Evolutionary conservation across 2,888 invertebrate species (phyloP), one percentile per base, ranked within the genome.

Genomic region (Synanthedon myopaeformis): DNA sequence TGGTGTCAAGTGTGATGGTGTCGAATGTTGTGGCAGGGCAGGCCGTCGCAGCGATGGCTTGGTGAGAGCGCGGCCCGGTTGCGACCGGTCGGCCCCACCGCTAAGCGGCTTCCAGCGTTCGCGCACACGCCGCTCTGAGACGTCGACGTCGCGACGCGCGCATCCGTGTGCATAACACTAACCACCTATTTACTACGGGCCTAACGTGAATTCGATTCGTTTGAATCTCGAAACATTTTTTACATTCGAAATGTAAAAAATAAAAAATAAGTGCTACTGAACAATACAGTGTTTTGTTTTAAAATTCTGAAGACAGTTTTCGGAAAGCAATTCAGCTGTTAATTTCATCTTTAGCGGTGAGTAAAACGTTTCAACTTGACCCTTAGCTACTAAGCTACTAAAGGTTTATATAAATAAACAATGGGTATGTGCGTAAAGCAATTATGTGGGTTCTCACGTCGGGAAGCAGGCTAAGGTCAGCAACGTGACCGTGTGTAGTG

Each of bases 71-170:
- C 79, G 84, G 78, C 84, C 86, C 81, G 82, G 76, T 83, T 84
- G 84, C 82, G 85, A 84, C 85, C 86, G 85, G 85, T 83, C 84
- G 83, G 78, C 82, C 82, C 85, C 84, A 75, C 84, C 76, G 79
- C 74, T 64, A 49, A n/a, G 45, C 13, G 35, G 35, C 10, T 35
- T 35, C 35, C 28, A 65, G 68, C 75, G 77, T 73, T 69, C 68
- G 78, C 79, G 79, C 80, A 76, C 74, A 79, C 67, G 76, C 78
- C 77, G 82, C 79, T 76, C 72, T 74, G 83, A 74, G 78, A 78
- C 84, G 83, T 67, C 82, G 78, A 79, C 83, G 84, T 81, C 83
- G 84, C 85, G 84, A 83, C 84, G 84, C 83, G 75, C 75, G 73
- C 77, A 72, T 79, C 78, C 80, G 74, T 68, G 74, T 72, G 77